These are phyloP conservation scores for Brachionus plicatilis DNA, from an alignment of 1,140 invertebrate genomes.

Conservation along the genomic window DNA sequence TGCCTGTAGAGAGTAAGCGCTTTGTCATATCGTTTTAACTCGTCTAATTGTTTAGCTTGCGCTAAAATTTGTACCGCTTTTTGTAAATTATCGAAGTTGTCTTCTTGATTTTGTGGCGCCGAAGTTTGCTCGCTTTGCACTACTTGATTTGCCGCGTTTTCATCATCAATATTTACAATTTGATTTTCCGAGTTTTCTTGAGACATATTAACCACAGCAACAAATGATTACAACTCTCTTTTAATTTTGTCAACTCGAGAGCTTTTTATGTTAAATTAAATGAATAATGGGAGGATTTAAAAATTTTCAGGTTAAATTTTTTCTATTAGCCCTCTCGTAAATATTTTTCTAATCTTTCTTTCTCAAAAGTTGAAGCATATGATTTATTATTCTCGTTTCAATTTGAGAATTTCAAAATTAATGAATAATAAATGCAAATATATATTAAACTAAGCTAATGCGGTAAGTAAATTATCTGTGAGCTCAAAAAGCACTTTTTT, in stretches of 20 bases:
- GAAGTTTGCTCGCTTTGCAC: background rate
- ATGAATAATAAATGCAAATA: constrained; percentile 10
- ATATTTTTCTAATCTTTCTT: background rate
- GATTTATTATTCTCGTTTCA: background rate
- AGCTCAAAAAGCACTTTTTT: background rate
- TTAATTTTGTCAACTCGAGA: background rate
- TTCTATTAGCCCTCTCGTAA: background rate
- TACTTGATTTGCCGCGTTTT: background rate
- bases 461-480: background rate
- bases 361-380: background rate
- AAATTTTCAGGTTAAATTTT: background rate
- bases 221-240: background rate
- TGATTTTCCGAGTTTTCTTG: constrained; percentile 5
- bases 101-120: background rate
- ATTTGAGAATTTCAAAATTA: background rate
- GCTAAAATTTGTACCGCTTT: constrained; percentile 34
- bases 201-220: background rate
- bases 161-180: background rate
- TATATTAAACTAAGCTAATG: background rate
- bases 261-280: background rate
- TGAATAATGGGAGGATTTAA: background rate
- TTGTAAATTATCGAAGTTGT: constrained; percentile 36
- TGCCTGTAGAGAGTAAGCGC: constrained; percentile 25
- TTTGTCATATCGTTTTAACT: background rate
- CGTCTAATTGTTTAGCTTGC: constrained; percentile 29